phyloP scores from a whole-genome alignment of 2,888 invertebrate species.

The Rhagonycha fulva region DNA sequence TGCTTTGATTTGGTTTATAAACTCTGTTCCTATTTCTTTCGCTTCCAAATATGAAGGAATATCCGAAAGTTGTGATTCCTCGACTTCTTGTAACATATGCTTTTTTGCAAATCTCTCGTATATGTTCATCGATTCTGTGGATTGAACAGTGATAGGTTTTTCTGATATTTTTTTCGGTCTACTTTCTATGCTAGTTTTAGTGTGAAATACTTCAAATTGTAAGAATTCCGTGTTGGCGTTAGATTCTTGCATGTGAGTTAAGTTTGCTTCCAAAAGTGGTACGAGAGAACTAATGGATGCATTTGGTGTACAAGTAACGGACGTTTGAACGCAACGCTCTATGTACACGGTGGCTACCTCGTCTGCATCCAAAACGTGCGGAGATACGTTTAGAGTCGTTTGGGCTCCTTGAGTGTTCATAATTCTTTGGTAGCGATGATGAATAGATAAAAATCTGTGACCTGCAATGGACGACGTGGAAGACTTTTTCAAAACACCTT shows the following conservation, averaged over 20 bases:
- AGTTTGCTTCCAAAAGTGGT: constrained; percentile 24
- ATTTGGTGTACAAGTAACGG: constrained; percentile 34
- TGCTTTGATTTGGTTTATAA: neutral
- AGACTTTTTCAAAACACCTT: constrained; percentile 3
- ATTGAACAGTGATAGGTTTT: neutral
- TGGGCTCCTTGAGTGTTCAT: constrained; percentile 26
- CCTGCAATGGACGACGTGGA: neutral
- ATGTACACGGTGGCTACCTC: constrained; percentile 37
- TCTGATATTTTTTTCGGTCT: neutral
- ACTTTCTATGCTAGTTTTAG: neutral
- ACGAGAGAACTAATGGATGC: constrained; percentile 31
- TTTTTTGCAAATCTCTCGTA: neutral
- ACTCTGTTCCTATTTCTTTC: no score
- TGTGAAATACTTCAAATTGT: neutral
- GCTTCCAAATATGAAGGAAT: neutral
- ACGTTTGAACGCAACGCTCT: constrained; percentile 36
- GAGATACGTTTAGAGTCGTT: constrained; percentile 38
- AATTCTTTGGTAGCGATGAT: neutral
- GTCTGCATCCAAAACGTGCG: constrained; percentile 37
- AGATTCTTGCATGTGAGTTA: constrained; percentile 10
- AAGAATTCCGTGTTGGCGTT: neutral
- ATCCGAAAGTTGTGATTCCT: neutral
- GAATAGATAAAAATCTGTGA: neutral
- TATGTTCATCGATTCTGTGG: neutral
- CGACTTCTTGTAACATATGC: neutral